These are phyloP conservation scores for Barypeithes pellucidus DNA, from an alignment of 2,888 invertebrate genomes.

Conservation along the genomic window DNA sequence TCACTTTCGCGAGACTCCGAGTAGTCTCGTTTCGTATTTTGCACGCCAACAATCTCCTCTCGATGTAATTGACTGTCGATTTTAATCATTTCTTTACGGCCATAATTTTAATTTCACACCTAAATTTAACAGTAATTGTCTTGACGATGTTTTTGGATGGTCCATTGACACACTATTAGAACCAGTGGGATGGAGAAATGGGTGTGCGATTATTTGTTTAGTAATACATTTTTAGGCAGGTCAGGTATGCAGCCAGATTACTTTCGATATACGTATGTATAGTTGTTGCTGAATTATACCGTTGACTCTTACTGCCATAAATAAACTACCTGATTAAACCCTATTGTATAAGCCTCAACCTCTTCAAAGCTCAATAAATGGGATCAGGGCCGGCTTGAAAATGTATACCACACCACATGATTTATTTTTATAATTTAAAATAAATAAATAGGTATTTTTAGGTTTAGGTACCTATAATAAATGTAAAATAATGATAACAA, in stretches of 20 bases:
- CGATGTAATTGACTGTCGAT: slow-evolving; percentile 19
- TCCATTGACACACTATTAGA: slow-evolving; percentile 23
- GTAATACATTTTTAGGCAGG: slow-evolving; percentile 7
- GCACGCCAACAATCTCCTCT: neutral
- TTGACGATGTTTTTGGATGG: slow-evolving; percentile 21
- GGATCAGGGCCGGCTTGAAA: too few relatives aligned
- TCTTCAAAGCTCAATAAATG: too few relatives aligned
- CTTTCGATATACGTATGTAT: neutral
- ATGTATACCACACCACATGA: too few relatives aligned
- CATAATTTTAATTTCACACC: slow-evolving; percentile 2
- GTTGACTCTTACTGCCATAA: too few relatives aligned
- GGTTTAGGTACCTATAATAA: too few relatives aligned
- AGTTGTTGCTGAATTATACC: too few relatives aligned
- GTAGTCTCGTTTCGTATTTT: neutral
- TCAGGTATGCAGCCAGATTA: slow-evolving; percentile 7
- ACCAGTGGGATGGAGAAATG: slow-evolving; percentile 25
- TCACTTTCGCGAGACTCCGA: neutral
- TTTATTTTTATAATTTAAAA: too few relatives aligned
- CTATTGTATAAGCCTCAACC: too few relatives aligned
- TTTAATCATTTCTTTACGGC: slow-evolving; percentile 30
- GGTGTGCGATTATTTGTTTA: neutral
- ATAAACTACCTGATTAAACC: too few relatives aligned
- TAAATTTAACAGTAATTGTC: neutral
- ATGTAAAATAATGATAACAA: too few relatives aligned
- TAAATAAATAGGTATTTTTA: too few relatives aligned